Conservation (phyloP, 1,140 invertebrate genomes). For the Dysdera silvatica region DNA sequence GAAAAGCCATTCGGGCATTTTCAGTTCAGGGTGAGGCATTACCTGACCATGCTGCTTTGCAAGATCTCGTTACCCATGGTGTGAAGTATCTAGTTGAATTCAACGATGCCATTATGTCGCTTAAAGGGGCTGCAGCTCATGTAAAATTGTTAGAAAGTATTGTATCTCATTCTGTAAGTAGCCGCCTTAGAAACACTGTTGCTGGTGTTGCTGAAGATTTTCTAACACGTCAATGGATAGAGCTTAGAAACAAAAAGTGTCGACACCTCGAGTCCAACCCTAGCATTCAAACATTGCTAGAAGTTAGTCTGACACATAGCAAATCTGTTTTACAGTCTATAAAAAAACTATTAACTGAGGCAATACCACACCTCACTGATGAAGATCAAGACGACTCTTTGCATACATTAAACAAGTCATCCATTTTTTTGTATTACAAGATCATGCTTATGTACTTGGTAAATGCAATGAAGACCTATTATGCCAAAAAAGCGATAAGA, state of each 20-base stretch:
- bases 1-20: conserved; percentile 1
- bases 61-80: not conserved
- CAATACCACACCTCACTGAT: conserved; percentile 12
- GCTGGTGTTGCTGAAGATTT: conserved; percentile 9
- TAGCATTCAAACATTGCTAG: conserved; percentile 6
- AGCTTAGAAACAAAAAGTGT: conserved; percentile 1
- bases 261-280: conserved; percentile 6
- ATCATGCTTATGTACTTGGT: conserved; percentile 15
- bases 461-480: conserved; percentile 8
- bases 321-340: conserved; percentile 6
- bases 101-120: not conserved
- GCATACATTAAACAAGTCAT: conserved; percentile 10
- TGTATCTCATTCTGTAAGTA: not conserved
- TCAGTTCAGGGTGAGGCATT: not conserved
- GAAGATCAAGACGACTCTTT: not conserved
- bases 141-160: conserved; percentile 10
- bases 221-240: conserved; percentile 17
- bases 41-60: not conserved
- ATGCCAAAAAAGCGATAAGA: not conserved
- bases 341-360: conserved; percentile 9
- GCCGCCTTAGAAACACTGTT: not conserved
- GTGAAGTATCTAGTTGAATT: not conserved
- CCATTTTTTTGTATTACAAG: conserved; percentile 14
- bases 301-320: conserved; percentile 2
- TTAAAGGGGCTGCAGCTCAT: conserved; percentile 11